Evolutionary conservation across 2,113 vertebrate genomes (phyloP).

Genomic region (Rhinoderma darwinii): DNA sequence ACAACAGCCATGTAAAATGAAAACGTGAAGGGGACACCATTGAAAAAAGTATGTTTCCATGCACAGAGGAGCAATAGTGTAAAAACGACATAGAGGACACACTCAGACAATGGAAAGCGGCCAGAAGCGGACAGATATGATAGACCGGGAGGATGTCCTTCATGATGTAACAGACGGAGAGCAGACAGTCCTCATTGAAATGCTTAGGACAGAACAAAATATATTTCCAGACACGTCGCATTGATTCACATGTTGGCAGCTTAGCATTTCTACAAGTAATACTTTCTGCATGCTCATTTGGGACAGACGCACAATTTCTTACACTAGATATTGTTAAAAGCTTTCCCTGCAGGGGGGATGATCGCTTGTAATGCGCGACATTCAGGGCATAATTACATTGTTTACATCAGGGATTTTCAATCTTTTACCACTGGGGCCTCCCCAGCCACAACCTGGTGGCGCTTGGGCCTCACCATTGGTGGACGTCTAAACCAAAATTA

Average conservation of each 20-base stretch:
- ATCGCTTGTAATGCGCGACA: neutral
- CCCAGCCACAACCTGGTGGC: too few relatives aligned
- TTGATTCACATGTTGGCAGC: neutral
- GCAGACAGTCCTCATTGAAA: slow-evolving; percentile 2
- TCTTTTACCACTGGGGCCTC: too few relatives aligned
- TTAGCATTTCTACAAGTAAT: neutral
- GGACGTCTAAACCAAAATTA: too few relatives aligned
- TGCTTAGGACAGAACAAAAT: slow-evolving; percentile 20
- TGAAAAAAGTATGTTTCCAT: neutral
- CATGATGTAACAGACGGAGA: neutral
- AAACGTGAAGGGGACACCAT: neutral
- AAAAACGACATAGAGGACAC: neutral
- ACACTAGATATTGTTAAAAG: neutral
- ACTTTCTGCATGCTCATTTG: neutral
- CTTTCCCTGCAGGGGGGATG: neutral
- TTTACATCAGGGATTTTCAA: too few relatives aligned
- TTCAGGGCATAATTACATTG: too few relatives aligned
- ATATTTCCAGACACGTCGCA: neutral
- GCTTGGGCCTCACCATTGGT: too few relatives aligned
- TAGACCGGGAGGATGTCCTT: neutral
- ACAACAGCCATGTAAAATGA: neutral
- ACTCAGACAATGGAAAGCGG: neutral
- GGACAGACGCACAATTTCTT: neutral
- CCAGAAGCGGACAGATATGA: neutral
- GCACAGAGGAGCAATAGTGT: neutral